phyloP scores from a whole-genome alignment of 1,140 invertebrate genomes.

The Rhagoletis pomonella region DNA sequence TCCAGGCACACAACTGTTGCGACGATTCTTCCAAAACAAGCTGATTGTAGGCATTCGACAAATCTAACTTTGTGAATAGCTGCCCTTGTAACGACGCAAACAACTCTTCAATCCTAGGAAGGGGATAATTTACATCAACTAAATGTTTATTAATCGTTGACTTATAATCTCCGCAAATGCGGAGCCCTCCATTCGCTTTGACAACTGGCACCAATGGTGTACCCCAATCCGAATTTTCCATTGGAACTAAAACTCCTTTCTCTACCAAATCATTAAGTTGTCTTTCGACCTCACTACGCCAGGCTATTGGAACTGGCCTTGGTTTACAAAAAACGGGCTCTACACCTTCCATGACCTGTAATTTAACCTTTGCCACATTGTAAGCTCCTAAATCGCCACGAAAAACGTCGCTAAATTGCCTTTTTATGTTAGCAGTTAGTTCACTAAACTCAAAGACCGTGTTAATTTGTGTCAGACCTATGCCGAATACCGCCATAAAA shows the following conservation, averaged over 20 bases:
- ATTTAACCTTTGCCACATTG: conserved; percentile 54
- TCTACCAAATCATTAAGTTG: conserved; percentile 56
- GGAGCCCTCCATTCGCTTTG: not conserved
- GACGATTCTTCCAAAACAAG: conserved; percentile 60
- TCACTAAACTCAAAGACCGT: not conserved
- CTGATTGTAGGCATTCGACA: conserved; percentile 64
- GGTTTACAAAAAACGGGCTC: not conserved
- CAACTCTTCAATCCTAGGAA: conserved; percentile 66
- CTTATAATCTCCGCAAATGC: not conserved
- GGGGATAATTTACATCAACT: conserved; percentile 60
- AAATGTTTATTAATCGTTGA: conserved; percentile 58
- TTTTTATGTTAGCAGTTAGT: not conserved
- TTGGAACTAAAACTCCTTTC: not conserved
- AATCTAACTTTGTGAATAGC: conserved; percentile 64
- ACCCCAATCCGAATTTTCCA: not conserved
- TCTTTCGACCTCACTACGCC: conserved; percentile 49
- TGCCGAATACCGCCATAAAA: not conserved
- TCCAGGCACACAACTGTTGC: conserved; percentile 61
- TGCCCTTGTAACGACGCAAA: conserved; percentile 63
- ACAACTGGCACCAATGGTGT: not conserved
- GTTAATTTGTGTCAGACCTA: not conserved
- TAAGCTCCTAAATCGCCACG: conserved; percentile 4
- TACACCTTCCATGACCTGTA: conserved; percentile 55
- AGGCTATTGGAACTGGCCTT: not conserved
- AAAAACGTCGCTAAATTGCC: not conserved